These are phyloP conservation scores for Cottus gobio DNA, from an alignment of 2,113 vertebrate species.

Conservation along the genomic window DNA sequence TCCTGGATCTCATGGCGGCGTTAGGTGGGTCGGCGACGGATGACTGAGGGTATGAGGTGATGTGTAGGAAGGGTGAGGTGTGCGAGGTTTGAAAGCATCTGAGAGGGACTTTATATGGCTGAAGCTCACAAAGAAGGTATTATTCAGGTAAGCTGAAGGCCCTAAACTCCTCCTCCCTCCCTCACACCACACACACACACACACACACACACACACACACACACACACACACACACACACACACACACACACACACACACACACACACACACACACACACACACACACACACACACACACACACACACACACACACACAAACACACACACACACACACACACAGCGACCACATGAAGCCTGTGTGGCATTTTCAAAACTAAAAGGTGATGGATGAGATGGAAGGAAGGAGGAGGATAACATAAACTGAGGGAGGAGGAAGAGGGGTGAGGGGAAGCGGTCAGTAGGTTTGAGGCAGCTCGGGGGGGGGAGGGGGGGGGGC, in stretches of 20 bases:
- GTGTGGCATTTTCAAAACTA: slow-evolving; percentile 25
- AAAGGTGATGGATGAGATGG: slow-evolving; percentile 34
- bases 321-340: slow-evolving; percentile 20
- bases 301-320: slow-evolving; percentile 17
- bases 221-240: slow-evolving; percentile 18
- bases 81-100: not conserved
- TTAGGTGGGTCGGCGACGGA: not conserved
- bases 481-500: slow-evolving; percentile 6
- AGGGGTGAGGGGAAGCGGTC: slow-evolving; percentile 35
- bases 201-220: slow-evolving; percentile 15
- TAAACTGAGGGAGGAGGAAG: slow-evolving; percentile 48
- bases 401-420: slow-evolving; percentile 26
- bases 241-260: slow-evolving; percentile 9
- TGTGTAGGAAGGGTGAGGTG: slow-evolving; percentile 29
- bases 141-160: slow-evolving; percentile 67
- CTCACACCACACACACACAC: slow-evolving; percentile 3
- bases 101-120: slow-evolving; percentile 76
- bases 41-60: slow-evolving; percentile 8
- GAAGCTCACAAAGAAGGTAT: slow-evolving; percentile 76
- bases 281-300: slow-evolving; percentile 4
- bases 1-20: slow-evolving; percentile 77
- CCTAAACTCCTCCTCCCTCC: slow-evolving; percentile 45
- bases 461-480: slow-evolving; percentile 30
- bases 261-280: not conserved
- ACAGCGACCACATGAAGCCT: slow-evolving; percentile 23